These are phyloP conservation scores for Linnaemya tessellans DNA, from an alignment of 2,888 invertebrate genomes.

Conservation along the genomic window DNA sequence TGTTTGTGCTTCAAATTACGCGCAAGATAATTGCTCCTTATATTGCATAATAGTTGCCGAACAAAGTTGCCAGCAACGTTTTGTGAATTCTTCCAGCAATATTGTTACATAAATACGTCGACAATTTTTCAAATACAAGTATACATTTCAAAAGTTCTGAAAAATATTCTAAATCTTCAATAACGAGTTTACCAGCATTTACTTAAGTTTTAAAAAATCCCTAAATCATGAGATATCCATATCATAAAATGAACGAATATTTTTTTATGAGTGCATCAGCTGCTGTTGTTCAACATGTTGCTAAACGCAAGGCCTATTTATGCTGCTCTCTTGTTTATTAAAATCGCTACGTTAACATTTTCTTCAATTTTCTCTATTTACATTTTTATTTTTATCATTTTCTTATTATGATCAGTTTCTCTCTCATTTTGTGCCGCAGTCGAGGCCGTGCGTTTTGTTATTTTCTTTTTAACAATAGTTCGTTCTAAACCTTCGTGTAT, in stretches of 20 bases:
- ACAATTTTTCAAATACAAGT: too few relatives aligned
- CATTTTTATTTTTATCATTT: too few relatives aligned
- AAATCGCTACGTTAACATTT: conserved; percentile 51
- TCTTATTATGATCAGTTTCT: conserved; percentile 43
- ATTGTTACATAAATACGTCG: too few relatives aligned
- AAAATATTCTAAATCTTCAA: too few relatives aligned
- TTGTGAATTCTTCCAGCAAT: too few relatives aligned
- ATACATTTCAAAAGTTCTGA: too few relatives aligned
- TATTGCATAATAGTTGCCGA: too few relatives aligned
- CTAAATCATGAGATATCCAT: background rate
- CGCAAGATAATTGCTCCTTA: too few relatives aligned
- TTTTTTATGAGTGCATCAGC: background rate
- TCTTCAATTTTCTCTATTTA: background rate
- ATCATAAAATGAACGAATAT: background rate
- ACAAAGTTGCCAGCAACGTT: too few relatives aligned
- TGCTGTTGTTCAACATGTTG: conserved; percentile 47
- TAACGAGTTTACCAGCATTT: too few relatives aligned
- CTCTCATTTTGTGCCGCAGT: background rate
- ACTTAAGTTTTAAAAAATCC: background rate
- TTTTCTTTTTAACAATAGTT: conserved; percentile 48
- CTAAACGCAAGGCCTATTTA: background rate
- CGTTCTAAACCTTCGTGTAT: conserved; percentile 53
- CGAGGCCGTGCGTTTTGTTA: conserved; percentile 30
- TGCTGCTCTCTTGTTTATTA: conserved; percentile 2
- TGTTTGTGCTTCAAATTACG: too few relatives aligned